Evolutionary conservation across 1,140 invertebrate species (phyloP).

Genomic region (Leptonema lineaticorne): DNA sequence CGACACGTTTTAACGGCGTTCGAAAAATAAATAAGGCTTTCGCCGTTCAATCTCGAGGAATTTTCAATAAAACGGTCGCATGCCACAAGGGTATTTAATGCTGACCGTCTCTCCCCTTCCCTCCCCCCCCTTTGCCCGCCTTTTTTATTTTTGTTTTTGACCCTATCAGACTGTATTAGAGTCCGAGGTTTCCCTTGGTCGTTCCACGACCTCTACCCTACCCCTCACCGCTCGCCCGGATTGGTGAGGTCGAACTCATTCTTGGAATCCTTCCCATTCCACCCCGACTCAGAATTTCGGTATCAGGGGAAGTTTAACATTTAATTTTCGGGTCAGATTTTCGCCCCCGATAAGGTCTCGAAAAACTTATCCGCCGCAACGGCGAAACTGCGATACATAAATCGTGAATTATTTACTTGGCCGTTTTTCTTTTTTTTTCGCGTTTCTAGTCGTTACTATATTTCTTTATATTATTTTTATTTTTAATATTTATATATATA

Average conservation of each 20-base stretch:
- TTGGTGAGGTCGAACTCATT: too few relatives aligned
- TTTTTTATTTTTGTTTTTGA: too few relatives aligned
- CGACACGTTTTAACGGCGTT: neutral
- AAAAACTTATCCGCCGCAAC: constrained; percentile 17
- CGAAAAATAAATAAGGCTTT: neutral
- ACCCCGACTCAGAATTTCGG: constrained; percentile 19
- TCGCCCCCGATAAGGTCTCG: constrained; percentile 28
- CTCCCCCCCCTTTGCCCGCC: too few relatives aligned
- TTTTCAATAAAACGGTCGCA: constrained; percentile 41
- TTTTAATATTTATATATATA: neutral
- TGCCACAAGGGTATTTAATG: constrained; percentile 38
- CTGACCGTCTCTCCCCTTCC: neutral
- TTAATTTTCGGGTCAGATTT: constrained; percentile 42
- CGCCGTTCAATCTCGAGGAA: neutral
- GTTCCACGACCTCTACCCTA: too few relatives aligned
- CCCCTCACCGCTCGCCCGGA: neutral
- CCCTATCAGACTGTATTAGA: too few relatives aligned
- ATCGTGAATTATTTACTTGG: constrained; percentile 18
- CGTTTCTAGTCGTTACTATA: neutral
- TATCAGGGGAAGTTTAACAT: constrained; percentile 37
- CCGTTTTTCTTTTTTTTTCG: constrained; percentile 1
- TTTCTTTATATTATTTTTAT: neutral
- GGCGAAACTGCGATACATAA: constrained; percentile 16
- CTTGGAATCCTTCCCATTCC: neutral
- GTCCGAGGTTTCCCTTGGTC: too few relatives aligned